Percentiles rank a stretch among this genome's conserved stretches.
phyloP scores from a whole-genome alignment of 2,888 invertebrate species.

The Drosophila melanocephala region DNA sequence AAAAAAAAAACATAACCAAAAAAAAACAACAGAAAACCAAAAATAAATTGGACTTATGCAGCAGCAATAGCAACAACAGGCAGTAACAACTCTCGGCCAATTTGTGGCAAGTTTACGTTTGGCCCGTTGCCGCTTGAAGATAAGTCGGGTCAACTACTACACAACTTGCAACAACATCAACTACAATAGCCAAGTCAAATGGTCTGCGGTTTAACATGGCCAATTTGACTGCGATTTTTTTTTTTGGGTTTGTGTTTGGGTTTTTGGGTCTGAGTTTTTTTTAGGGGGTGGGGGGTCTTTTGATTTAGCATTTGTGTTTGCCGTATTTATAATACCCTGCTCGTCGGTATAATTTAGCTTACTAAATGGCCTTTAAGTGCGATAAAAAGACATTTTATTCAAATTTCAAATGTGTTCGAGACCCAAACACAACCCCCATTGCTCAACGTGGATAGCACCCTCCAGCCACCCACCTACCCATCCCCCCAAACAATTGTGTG shows the following conservation, averaged over 20 bases:
- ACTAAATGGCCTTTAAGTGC: constrained; percentile 78
- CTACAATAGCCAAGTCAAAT: constrained; percentile 59
- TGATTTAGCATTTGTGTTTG: constrained; percentile 44
- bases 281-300: constrained; percentile 23
- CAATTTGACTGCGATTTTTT: constrained; percentile 76
- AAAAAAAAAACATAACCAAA: constrained; percentile 48
- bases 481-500: constrained; percentile 14
- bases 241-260: constrained; percentile 37
- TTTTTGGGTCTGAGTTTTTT: constrained; percentile 30
- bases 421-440: constrained; percentile 8
- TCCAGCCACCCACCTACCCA: not conserved
- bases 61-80: constrained; percentile 39
- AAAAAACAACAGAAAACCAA: constrained; percentile 44
- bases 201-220: constrained; percentile 75
- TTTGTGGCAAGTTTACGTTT: constrained; percentile 78
- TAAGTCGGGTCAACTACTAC: constrained; percentile 76
- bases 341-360: constrained; percentile 68
- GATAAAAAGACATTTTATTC: constrained; percentile 77
- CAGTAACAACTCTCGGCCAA: constrained; percentile 59
- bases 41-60: constrained; percentile 78
- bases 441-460: not conserved
- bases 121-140: constrained; percentile 63
- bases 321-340: constrained; percentile 57
- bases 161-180: constrained; percentile 63
- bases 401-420: constrained; percentile 63